Evolutionary conservation across 2,113 vertebrate species (phyloP), one percentile per base, ranked within the genome.

Genomic region (Anseranas semipalmata): DNA sequence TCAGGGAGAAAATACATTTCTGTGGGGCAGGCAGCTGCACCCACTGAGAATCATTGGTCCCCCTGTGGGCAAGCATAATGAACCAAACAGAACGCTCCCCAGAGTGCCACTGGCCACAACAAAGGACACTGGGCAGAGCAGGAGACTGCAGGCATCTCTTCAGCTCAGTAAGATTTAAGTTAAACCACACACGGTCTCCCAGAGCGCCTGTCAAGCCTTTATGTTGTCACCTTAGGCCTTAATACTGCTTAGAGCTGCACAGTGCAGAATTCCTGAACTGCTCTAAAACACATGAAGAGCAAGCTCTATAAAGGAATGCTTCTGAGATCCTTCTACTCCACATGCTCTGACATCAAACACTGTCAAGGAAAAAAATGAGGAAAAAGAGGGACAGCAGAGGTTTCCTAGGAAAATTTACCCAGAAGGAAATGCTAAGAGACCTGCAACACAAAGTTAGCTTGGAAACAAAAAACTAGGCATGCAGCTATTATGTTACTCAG

Each of bases 341-440:
- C 81, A 85, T 92, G 89, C 95, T 97, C 82, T 70, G 62, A 82
- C 73, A 95, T 62, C 63, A 83, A 96, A 39, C 27, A 93, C 52
- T 71, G 75, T 41, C 60, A 25, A 60, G 66, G 65, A 91, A 77
- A 66, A 50, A 78, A 59, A 30, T 4, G 12, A 58, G 21, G 28
- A 46, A 90, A 80, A 91, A 73, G 7, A 63, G 37, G 30, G 12
- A 82, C 22, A 74, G 68, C 18, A 8, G 12, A 81, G 33, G 8
- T 53, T 91, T 93, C 46, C 62, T 50, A 62, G 13, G 50, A 78
- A 92, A 79, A 76, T 10, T 19, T 66, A 2, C 71, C n/a, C 66
- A n/a, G 17, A 74, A 95, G 53, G 37, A 82, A 84, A 62, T 12
- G 10, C 46, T 83, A n/a, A 80, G 72, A 72, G 17, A 73, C 27